Conservation (phyloP, 2,797 vertebrate genomes). For the Sarcoramphus papa region DNA sequence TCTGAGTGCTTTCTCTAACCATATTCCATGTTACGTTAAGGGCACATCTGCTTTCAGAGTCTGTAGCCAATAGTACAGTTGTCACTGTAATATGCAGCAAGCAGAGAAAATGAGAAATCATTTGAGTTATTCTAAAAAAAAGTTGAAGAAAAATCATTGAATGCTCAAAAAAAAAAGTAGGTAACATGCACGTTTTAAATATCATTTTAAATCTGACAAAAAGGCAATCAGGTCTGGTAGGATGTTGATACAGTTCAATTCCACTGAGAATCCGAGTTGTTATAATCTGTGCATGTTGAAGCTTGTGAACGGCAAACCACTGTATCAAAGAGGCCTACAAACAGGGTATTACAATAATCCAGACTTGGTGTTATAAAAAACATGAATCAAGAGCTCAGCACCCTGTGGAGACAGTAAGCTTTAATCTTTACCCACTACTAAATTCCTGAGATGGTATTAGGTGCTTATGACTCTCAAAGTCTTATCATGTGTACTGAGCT, state of each 20-base stretch:
- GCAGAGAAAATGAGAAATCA: neutral
- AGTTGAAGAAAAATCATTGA: neutral
- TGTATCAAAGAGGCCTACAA: constrained; percentile 52
- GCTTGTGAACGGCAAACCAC: neutral
- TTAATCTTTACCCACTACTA: constrained; percentile 60
- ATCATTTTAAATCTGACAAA: constrained; percentile 25
- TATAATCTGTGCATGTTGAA: constrained; percentile 51
- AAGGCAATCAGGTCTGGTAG: neutral
- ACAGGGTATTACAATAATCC: constrained; percentile 67
- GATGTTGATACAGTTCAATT: constrained; percentile 30
- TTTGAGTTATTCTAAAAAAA: neutral
- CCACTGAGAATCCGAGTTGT: neutral
- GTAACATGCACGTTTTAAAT: neutral
- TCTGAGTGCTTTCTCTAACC: neutral
- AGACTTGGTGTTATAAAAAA: constrained; percentile 50
- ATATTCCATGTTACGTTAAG: neutral
- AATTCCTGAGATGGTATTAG: constrained; percentile 61
- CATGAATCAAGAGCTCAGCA: constrained; percentile 61
- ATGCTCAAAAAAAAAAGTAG: neutral
- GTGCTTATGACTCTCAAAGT: constrained; percentile 30
- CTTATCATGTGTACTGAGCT: constrained; percentile 27
- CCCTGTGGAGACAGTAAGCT: constrained; percentile 61
- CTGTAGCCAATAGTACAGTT: neutral
- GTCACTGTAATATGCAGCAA: neutral
- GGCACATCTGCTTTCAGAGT: neutral